Percentiles rank a stretch among this genome's conserved stretches.
Conservation (phyloP, 2,888 invertebrate species). For the Protodeltote pygarga region DNA sequence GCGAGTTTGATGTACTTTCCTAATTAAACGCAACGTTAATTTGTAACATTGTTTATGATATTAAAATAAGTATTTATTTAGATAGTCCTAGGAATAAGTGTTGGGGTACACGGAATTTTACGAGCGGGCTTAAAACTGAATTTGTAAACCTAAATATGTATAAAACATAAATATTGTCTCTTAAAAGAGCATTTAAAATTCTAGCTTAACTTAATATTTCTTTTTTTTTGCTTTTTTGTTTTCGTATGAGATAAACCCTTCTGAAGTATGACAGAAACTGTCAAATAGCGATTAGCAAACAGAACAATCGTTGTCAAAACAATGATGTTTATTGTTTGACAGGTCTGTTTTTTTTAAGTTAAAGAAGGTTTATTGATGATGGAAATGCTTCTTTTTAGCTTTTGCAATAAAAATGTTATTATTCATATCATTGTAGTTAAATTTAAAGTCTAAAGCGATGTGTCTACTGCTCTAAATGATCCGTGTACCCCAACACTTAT, state of each 20-base stretch:
- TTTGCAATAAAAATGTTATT: background rate
- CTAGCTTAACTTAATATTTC: too few relatives aligned
- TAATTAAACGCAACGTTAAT: slow-evolving; percentile 58
- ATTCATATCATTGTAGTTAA: too few relatives aligned
- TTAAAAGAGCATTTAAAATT: too few relatives aligned
- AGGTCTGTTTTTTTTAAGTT: slow-evolving; percentile 16
- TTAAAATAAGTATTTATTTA: slow-evolving; percentile 83
- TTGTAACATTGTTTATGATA: slow-evolving; percentile 77
- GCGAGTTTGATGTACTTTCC: slow-evolving; percentile 48
- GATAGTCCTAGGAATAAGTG: slow-evolving; percentile 60
- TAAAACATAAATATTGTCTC: background rate
- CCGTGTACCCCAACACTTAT: slow-evolving; percentile 31
- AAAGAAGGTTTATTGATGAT: slow-evolving; percentile 3
- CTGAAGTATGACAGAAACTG: slow-evolving; percentile 18
- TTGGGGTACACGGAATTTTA: slow-evolving; percentile 30
- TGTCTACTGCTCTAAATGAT: background rate
- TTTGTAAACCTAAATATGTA: background rate
- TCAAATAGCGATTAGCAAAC: slow-evolving; percentile 30
- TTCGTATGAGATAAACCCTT: background rate
- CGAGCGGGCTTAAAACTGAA: background rate
- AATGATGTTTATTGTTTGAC: slow-evolving; percentile 49
- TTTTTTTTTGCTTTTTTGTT: too few relatives aligned
- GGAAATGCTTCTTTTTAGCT: background rate
- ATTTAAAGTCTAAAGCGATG: too few relatives aligned
- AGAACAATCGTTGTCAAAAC: slow-evolving; percentile 28